Base-by-base conservation (phyloP, 2,113 vertebrate species). In the Synchiropus splendidus region DNA sequence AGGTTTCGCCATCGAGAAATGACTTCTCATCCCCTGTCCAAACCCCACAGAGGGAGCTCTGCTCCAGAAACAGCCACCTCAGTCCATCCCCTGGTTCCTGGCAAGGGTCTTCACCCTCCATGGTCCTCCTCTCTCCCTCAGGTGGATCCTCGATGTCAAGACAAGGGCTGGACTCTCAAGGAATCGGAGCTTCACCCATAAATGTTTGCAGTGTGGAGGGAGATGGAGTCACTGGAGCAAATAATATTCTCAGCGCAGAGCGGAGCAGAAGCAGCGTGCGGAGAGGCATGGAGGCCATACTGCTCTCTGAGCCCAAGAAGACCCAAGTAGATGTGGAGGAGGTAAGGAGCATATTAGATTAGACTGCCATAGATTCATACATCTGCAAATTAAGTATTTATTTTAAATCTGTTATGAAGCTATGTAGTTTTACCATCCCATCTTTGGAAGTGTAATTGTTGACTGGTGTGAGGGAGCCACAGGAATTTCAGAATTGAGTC, bases 221-320 rank as follows among this genome's bases (percentile, higher is more conserved):
- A 2, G 70, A 73, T 18, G 46, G 54, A n/a, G 42, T 18, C 9
- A 37, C 12, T 16, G 47, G 37, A n/a, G 36, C 13, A 9, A 44
- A n/a, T 31, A 31, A 12, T 77, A 40, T 54, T 16, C 42, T 39
- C 48, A 52, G 38, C 16, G 37, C 8, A 33, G 75, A 81, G 9
- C 67, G 71, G 72, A 77, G 35, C 66, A 73, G 48, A 31, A 86
- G 65, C 45, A 13, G 48, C 42, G 10, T 77, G 16, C 79, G 83
- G 58, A 62, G 42, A 40, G 85, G 80, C 17, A 70, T 78, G 58
- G 47, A 80, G 14, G 75, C 10, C 4, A 36, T 85, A 31, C 46
- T 86, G 51, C 65, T 79, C 36, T 74, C 73, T 38, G 84, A 86
- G 51, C 59, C 74, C 6, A 67, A 68, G 50, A 66, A 64, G 11